Conservation (phyloP, 2,113 vertebrate genomes). For the Stegastes partitus region DNA sequence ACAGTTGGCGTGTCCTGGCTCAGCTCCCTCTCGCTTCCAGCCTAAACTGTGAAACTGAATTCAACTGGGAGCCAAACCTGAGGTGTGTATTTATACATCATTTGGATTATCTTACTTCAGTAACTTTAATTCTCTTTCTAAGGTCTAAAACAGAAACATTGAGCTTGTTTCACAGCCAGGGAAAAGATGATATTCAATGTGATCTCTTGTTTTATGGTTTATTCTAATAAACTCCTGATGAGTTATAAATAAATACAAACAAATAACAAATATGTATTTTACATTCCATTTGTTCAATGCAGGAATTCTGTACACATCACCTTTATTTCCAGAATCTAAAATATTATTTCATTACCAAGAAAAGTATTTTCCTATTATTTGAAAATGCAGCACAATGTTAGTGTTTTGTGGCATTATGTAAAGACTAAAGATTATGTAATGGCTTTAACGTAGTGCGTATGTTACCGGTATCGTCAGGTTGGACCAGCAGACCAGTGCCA, state of each 20-base stretch:
- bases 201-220: too few species aligned
- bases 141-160: background rate
- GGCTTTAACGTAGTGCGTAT: background rate
- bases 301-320: too few species aligned
- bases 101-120: background rate
- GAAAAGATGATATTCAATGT: too few species aligned
- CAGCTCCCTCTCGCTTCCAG: conserved; percentile 90
- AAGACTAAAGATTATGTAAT: too few species aligned
- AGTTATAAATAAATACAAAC: too few species aligned
- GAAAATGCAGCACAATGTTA: background rate
- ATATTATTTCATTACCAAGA: too few species aligned
- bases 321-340: fast-evolving
- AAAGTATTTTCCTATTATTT: too few species aligned
- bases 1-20: conserved; percentile 87
- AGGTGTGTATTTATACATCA: conserved; percentile 76
- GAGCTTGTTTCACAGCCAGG: background rate
- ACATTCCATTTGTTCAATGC: too few species aligned
- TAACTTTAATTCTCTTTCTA: background rate
- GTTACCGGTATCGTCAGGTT: conserved; percentile 81
- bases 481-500: conserved; percentile 87
- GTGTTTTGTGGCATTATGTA: background rate
- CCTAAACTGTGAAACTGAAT: conserved; percentile 85
- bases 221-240: too few species aligned
- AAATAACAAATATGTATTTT: too few species aligned
- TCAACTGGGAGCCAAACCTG: conserved; percentile 85